phyloP scores from a whole-genome alignment of 2,113 vertebrate species.

The Rhinopithecus roxellana region DNA sequence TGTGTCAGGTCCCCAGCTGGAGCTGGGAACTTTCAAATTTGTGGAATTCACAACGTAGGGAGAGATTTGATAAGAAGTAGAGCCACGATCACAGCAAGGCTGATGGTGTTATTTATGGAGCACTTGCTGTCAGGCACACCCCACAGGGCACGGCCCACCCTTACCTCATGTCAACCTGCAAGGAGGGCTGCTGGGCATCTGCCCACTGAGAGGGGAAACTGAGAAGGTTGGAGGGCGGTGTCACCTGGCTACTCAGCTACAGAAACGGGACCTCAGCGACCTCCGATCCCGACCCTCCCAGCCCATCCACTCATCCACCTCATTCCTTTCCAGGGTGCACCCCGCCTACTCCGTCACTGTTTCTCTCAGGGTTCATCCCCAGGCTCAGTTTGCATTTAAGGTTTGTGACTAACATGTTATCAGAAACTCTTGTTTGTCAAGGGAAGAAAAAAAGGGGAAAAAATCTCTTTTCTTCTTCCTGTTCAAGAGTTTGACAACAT shows the following conservation, averaged over 20 bases:
- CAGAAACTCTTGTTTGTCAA: background rate
- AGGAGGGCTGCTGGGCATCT: background rate
- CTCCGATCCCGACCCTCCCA: background rate
- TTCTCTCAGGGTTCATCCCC: background rate
- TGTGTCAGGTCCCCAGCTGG: background rate
- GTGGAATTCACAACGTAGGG: background rate
- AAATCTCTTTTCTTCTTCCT: too few relatives aligned
- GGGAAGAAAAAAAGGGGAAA: background rate
- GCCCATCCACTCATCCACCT: background rate
- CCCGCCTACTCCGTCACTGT: background rate
- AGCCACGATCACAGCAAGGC: accelerated
- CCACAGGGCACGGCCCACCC: background rate
- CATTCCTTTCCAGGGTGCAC: accelerated
- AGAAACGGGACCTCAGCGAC: background rate
- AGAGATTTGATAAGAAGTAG: accelerated
- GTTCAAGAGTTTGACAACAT: too few relatives aligned
- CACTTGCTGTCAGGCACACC: accelerated
- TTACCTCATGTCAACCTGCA: background rate
- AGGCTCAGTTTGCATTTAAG: accelerated
- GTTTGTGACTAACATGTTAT: background rate
- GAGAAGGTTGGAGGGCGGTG: background rate
- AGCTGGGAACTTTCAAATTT: background rate
- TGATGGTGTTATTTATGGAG: accelerated
- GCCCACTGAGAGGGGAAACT: background rate
- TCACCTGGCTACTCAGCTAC: background rate